Evolutionary conservation across 2,113 vertebrate species (phyloP), one percentile per base, ranked within the genome.

Genomic region (Entelurus aequoreus): DNA sequence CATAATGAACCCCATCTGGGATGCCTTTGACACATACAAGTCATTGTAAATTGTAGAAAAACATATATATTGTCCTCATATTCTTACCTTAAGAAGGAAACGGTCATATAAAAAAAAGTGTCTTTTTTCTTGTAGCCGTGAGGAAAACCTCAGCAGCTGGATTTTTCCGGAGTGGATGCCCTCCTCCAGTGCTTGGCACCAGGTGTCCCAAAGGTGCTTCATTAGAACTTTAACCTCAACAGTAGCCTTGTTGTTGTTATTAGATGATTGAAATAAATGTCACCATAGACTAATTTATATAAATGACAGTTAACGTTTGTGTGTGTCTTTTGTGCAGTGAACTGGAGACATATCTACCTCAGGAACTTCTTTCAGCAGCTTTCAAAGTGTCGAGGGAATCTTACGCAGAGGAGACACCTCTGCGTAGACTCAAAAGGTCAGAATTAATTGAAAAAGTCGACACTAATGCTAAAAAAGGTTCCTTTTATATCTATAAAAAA

Each of bases 121-220:
- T 65, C 50, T 78, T 37, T 19, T 8, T 71, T 21, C 15, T 68
- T 66, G 5, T 71, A 97, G 95, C 76, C 90, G 94, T 38, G 90
- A 94, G 11, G 87, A 92, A 74, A 83, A 90, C 72, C 71, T 83
- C 80, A 93, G 91, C 0, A 87, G 81, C 66, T 96, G 94, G 94
- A 93, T 92, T 60, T 96, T 95, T 65, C 91, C 94, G 0, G 91
- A 94, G 13, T 98, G 94, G 95, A 79, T 96, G 56, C 94, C 95
- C 0, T 83, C 90, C 60, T 75, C 76, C 3, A 87, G 73, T 37
- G 77, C 87, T 67, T 98, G 95, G 94, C 75, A 57, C 0, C 84
- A 87, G n/a, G 83, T 98, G 9, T 86, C 93, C 0, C 83, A 86
- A 6, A 93, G 93, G 95, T 96, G 78, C 15, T 36, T 21, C 12